phyloP scores from a whole-genome alignment of 2,888 invertebrate genomes.

The Mermis nigrescens region DNA sequence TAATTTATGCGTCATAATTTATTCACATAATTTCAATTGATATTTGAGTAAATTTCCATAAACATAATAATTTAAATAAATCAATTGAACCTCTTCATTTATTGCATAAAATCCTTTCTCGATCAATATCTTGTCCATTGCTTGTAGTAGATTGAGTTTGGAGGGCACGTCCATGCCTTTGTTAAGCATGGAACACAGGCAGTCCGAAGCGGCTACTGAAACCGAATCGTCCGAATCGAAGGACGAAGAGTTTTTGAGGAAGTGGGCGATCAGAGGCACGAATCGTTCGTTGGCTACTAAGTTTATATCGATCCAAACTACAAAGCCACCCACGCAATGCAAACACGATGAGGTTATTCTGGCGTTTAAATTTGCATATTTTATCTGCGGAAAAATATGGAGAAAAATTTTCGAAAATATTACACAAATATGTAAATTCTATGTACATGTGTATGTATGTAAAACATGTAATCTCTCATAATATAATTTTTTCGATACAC shows the following conservation, averaged over 20 bases:
- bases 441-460: too few relatives aligned
- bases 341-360: too few relatives aligned
- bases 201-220: conserved; percentile 40
- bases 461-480: too few relatives aligned
- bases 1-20: too few relatives aligned
- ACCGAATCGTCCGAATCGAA: conserved; percentile 15
- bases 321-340: conserved; percentile 40
- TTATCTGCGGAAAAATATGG: too few relatives aligned
- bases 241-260: conserved; percentile 22
- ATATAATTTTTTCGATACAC: too few relatives aligned
- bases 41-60: too few relatives aligned
- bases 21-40: too few relatives aligned
- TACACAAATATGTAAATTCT: too few relatives aligned
- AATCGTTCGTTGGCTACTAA: conserved; percentile 42
- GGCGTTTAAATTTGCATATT: too few relatives aligned
- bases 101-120: conserved; percentile 34
- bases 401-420: too few relatives aligned
- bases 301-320: conserved; percentile 43
- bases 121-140: conserved; percentile 35
- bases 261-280: conserved; percentile 37
- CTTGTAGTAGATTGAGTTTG: conserved; percentile 40
- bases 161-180: conserved; percentile 44
- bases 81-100: conserved; percentile 29
- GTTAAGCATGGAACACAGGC: conserved; percentile 32
- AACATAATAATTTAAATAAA: neutral